Base-by-base conservation (phyloP, 2,888 invertebrate species). In the Glaucopsyche alexis region DNA sequence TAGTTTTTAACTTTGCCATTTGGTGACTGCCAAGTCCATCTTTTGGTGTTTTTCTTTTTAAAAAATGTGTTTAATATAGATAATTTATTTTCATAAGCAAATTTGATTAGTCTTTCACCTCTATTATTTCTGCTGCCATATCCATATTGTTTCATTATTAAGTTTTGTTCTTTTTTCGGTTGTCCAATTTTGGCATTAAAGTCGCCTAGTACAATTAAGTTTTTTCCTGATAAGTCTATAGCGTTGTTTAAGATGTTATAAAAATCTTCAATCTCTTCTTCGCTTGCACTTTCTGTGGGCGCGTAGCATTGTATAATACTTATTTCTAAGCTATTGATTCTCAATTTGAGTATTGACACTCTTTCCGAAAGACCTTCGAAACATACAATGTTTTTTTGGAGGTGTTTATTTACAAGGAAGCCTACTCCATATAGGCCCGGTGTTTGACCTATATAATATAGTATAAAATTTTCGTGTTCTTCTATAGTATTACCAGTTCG, bases 351-450 rank as follows among this genome's bases (percentile, higher is more conserved):
- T 64, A 78, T 4, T 14, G 78, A 78, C 0, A 80, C 78, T 77
- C 81, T 73, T 49, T 80, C 79, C 13, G 77, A 72, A 11, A 80
- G 64, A 0, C 80, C 78, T 0, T 47, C 74, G 71, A 73, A 79
- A 38, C 76, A 76, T 70, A 75, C 76, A 14, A 81, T 80, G 7
- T 75, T 74, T 1, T 77, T 72, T 78, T 80, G 80, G 11, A 38
- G 72, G 0, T 4, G 6, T 66, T 76, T 79, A 14, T 80, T 80
- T 47, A 81, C 74, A 71, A 82, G 42, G 49, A 81, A 81, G 0
- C 80, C 81, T 0, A 81, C 76, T 52, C 76, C 77, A 71, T 76
- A 45, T 67, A 19, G n/a, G 3, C 76, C 75, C 7, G 71, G 72
- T 50, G 72, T 75, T n/a, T 71, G 40, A 4, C 76, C 77, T 3